Percentiles rank a stretch among this genome's conserved stretches.
Evolutionary conservation across 2,113 vertebrate species (phyloP).

Genomic region (Columbina picui): DNA sequence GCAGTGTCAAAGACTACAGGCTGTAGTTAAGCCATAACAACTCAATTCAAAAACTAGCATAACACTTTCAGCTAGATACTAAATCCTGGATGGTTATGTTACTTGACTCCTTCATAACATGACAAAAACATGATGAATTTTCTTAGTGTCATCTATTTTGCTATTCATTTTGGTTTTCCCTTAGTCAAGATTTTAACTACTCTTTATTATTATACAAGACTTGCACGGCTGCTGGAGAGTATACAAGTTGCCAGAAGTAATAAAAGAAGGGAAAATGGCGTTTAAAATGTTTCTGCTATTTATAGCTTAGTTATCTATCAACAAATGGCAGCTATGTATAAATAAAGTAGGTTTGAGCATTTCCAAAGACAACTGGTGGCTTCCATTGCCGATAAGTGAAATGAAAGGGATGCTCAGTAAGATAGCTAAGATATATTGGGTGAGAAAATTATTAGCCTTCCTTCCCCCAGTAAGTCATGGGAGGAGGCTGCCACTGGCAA

Average conservation of each 20-base stretch:
- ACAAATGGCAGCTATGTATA: neutral
- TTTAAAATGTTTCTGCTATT: neutral
- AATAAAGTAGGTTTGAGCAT: neutral
- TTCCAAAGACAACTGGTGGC: neutral
- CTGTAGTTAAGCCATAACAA: neutral
- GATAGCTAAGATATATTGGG: neutral
- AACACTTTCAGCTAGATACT: neutral
- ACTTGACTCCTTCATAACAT: neutral
- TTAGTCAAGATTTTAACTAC: neutral
- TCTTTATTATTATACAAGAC: neutral
- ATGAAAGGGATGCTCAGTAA: neutral
- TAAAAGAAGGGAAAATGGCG: neutral
- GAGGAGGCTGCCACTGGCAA: constrained; percentile 9
- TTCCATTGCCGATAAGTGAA: neutral
- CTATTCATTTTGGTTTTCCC: neutral
- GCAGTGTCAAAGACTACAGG: neutral
- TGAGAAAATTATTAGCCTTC: neutral
- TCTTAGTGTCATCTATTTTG: neutral
- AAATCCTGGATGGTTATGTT: neutral
- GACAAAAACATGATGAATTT: neutral
- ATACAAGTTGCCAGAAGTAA: neutral
- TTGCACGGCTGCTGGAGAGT: neutral
- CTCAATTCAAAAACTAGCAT: neutral
- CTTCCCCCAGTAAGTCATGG: neutral
- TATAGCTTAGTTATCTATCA: neutral